Percentiles rank a stretch among this genome's conserved stretches.
phyloP scores from a whole-genome alignment of 1,140 invertebrate genomes.

The Drosophila sp. region DNA sequence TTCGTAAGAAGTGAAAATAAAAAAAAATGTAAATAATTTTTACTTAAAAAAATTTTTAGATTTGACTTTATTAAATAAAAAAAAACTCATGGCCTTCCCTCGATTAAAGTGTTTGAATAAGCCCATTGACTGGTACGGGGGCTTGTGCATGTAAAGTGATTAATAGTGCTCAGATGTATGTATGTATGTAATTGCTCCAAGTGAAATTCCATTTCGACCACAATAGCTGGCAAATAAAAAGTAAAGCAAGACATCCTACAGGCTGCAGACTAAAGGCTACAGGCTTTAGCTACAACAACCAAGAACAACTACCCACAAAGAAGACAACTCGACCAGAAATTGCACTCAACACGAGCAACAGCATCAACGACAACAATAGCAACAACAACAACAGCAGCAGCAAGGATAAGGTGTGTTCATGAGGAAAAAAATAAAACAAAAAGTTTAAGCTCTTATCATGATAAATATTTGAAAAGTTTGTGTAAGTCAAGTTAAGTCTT shows the following conservation, averaged over 20 bases:
- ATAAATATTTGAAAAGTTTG: constrained; percentile 8
- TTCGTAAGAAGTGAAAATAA: not conserved
- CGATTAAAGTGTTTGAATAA: not conserved
- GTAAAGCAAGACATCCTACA: constrained; percentile 42
- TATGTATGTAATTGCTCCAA: constrained; percentile 62
- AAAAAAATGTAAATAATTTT: not conserved
- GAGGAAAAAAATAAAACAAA: not conserved
- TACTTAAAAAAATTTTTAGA: not conserved
- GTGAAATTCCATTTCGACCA: constrained; percentile 73
- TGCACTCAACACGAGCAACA: constrained; percentile 38
- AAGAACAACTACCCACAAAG: constrained; percentile 29
- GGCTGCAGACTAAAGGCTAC: not conserved
- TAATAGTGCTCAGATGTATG: constrained; percentile 48
- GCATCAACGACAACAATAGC: constrained; percentile 15
- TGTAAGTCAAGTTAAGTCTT: constrained; percentile 7
- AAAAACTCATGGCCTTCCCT: not conserved
- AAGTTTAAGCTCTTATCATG: constrained; percentile 2
- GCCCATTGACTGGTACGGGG: not conserved
- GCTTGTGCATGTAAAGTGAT: constrained; percentile 56
- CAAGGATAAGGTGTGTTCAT: constrained; percentile 6
- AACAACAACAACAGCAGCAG: constrained; percentile 17
- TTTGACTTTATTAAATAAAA: not conserved
- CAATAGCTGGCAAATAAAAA: constrained; percentile 54
- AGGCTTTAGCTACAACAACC: constrained; percentile 21
- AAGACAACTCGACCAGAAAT: constrained; percentile 47